Conservation (phyloP, 2,113 vertebrate species). For the Chloebia gouldiae region DNA sequence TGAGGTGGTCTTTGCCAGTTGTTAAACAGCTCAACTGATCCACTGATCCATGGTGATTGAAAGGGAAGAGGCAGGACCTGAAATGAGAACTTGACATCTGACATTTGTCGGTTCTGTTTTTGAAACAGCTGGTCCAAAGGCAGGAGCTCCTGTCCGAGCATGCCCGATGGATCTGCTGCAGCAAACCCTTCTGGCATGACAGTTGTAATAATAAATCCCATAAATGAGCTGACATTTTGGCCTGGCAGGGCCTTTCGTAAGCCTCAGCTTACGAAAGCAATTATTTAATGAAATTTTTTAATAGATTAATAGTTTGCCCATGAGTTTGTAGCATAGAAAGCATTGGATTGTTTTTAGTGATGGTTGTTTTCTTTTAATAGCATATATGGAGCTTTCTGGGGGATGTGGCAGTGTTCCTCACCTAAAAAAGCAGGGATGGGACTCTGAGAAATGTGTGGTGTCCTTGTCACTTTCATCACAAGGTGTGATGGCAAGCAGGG, state of each 20-base stretch:
- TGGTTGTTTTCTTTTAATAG: not conserved
- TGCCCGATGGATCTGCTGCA: not conserved
- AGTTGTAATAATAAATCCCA: slow-evolving; percentile 26
- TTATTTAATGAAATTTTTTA: slow-evolving; percentile 40
- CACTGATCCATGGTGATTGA: not conserved
- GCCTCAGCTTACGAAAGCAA: not conserved
- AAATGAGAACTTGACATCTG: not conserved
- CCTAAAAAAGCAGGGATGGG: not conserved
- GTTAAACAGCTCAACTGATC: not conserved
- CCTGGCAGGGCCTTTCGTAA: not conserved
- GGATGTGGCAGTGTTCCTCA: not conserved
- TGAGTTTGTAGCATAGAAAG: not conserved
- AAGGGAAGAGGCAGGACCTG: not conserved
- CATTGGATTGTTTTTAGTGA: not conserved
- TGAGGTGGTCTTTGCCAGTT: not conserved
- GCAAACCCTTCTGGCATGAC: slow-evolving; percentile 23
- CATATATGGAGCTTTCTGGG: not conserved
- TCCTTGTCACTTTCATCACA: not conserved
- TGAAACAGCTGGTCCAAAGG: not conserved
- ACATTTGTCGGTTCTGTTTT: not conserved
- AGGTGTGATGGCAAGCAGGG: not conserved
- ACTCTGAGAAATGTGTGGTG: not conserved
- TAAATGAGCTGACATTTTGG: not conserved
- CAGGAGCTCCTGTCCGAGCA: not conserved
- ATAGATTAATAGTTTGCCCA: slow-evolving; percentile 7